Percentiles rank a stretch among this genome's conserved stretches.
phyloP scores from a whole-genome alignment of 2,888 invertebrate genomes.

The Rotaria socialis region DNA sequence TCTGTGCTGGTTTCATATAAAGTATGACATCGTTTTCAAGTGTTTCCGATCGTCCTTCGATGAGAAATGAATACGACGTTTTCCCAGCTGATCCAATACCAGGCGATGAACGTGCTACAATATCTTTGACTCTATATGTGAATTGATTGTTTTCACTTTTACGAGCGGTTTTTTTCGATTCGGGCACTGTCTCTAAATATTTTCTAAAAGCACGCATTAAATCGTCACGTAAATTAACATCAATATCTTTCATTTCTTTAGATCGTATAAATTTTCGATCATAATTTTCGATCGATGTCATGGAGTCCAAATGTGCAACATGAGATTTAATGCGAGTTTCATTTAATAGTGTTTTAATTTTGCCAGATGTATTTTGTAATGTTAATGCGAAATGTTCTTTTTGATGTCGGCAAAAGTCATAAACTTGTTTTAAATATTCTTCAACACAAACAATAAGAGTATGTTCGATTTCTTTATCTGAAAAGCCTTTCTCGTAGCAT shows the following conservation, averaged over 20 bases:
- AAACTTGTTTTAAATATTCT: slow-evolving; percentile 37
- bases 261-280: slow-evolving; percentile 21
- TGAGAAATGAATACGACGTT: neutral
- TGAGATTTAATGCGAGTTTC: slow-evolving; percentile 13
- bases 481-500: slow-evolving; percentile 5
- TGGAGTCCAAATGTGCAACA: neutral
- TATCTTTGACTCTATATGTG: slow-evolving; percentile 22
- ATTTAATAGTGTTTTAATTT: neutral
- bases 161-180: neutral
- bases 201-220: neutral
- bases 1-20: slow-evolving; percentile 34
- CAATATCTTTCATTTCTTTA: neutral
- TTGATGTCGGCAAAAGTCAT: neutral
- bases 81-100: slow-evolving; percentile 11
- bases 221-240: neutral
- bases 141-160: neutral
- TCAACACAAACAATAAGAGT: neutral
- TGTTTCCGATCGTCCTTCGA: neutral
- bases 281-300: slow-evolving; percentile 30
- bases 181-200: neutral
- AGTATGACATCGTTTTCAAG: neutral
- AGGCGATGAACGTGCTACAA: neutral
- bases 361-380: slow-evolving; percentile 7
- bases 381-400: slow-evolving; percentile 27
- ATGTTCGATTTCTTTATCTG: neutral